Conservation (phyloP, 1,140 invertebrate species). For the Copidosoma floridanum region DNA sequence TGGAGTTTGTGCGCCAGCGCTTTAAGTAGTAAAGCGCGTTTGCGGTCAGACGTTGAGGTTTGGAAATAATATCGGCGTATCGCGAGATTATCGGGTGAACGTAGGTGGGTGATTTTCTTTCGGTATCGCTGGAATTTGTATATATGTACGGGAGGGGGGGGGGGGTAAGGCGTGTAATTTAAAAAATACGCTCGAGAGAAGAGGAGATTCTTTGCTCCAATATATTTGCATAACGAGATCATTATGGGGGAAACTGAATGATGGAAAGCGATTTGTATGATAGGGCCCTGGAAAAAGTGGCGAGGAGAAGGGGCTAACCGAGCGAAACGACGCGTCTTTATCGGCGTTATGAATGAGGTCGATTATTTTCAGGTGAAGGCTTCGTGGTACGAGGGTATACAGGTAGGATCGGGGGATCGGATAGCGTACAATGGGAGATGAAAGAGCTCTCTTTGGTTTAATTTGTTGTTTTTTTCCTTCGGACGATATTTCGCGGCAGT, state of each 20-base stretch:
- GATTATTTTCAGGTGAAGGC: slow-evolving; percentile 8
- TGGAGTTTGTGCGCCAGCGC: no score
- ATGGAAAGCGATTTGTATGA: not conserved
- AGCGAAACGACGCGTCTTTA: not conserved
- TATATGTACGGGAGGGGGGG: not conserved
- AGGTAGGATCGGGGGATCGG: no score
- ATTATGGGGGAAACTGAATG: not conserved
- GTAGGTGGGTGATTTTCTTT: not conserved
- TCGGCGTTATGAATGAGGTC: slow-evolving; percentile 1
- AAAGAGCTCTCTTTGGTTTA: no score
- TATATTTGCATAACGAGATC: not conserved
- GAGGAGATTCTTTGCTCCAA: not conserved
- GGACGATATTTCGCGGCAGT: no score
- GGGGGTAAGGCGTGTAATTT: no score
- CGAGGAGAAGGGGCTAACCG: not conserved
- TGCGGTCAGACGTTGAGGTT: no score
- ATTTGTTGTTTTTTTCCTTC: no score
- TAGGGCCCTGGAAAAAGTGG: not conserved
- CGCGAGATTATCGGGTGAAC: not conserved
- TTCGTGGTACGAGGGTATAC: no score
- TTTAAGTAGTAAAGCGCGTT: no score
- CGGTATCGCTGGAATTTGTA: not conserved
- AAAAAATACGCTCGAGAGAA: no score
- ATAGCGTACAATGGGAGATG: no score
- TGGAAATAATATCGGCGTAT: no score